Base-by-base conservation (phyloP, 2,113 vertebrate species). In the Gila orcuttii region DNA sequence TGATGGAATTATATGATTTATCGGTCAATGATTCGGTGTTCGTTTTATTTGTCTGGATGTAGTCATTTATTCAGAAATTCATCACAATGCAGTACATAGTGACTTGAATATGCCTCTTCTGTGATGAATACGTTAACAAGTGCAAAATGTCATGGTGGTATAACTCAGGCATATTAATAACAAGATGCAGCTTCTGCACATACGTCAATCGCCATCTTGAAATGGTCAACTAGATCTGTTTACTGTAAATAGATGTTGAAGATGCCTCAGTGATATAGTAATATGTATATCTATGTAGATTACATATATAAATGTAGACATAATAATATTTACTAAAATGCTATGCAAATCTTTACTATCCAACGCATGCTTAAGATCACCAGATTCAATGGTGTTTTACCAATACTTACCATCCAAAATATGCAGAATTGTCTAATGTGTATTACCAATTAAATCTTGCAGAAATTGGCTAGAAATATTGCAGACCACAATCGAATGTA, bases 1-100 rank as follows among this genome's bases (percentile, higher is more conserved):
- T 12, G 45, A 50, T 73, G 79, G 21, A 45, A 76, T 82, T 71
- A 52, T 45, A 39, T 85, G 59, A 81, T 68, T 31, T 64, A 64
- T 39, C 45, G 36, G 59, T 62, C 19, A 66, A 17, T 85, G 86
- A 68, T 84, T 42, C 68, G 52, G 71, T 25, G 42, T 47, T 75
- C n/a, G 2, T 28, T 75, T 74, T 52, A 31, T 76, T 28, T 76
- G 25, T 76, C 74, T 76, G 25, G n/a, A 28, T 52, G 15, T 55
- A 55, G 47, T 50, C 25, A 12, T 55, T 50, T 21, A 31, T 47
- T 28, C 6, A 25, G 3, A 75, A 75, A 28, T 17, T 6, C n/a
- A 17, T 47, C 12, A 75, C 42, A 25, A 47, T 47, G 39, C 42
- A 15, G 39, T 74, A 45, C 39, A 74, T 7, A 25, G 42, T 47